These are phyloP conservation scores for Lepilemur septentrionalis DNA, from an alignment of 2,797 vertebrate genomes.

Conservation along the genomic window DNA sequence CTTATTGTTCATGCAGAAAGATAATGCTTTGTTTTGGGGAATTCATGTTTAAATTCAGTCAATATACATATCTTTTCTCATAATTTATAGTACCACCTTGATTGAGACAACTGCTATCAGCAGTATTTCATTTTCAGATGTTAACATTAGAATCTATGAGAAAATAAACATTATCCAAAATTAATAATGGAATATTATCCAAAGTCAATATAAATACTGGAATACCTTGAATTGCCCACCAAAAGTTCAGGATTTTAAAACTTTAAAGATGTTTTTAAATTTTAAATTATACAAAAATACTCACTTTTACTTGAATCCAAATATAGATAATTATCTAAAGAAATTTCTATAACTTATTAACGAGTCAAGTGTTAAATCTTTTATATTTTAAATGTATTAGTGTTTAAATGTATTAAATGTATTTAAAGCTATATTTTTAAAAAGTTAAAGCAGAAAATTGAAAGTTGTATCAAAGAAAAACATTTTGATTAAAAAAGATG, in stretches of 20 bases:
- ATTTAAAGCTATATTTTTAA: constrained; percentile 4
- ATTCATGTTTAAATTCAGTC: constrained; percentile 46
- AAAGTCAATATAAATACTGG: constrained; percentile 2
- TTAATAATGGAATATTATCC: neutral
- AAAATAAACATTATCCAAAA: constrained; percentile 25
- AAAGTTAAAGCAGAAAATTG: constrained; percentile 21
- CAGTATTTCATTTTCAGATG: constrained; percentile 1
- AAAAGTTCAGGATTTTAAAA: constrained; percentile 35
- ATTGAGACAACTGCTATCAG: neutral
- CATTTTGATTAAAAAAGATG: neutral
- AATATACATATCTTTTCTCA: neutral
- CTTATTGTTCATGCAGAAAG: neutral
- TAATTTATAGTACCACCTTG: neutral
- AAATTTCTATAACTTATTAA: constrained; percentile 35
- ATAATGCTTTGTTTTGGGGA: neutral
- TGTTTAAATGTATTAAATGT: neutral
- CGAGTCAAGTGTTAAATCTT: neutral
- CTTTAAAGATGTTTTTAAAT: neutral
- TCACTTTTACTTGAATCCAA: constrained; percentile 55
- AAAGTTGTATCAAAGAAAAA: neutral
- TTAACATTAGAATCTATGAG: constrained; percentile 34
- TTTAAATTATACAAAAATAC: neutral
- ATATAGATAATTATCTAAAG: neutral
- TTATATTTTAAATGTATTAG: constrained; percentile 13
- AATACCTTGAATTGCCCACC: neutral